Evolutionary conservation across 2,113 vertebrate species (phyloP), one percentile per base, ranked within the genome.

Genomic region (Nannobrachium achirus): DNA sequence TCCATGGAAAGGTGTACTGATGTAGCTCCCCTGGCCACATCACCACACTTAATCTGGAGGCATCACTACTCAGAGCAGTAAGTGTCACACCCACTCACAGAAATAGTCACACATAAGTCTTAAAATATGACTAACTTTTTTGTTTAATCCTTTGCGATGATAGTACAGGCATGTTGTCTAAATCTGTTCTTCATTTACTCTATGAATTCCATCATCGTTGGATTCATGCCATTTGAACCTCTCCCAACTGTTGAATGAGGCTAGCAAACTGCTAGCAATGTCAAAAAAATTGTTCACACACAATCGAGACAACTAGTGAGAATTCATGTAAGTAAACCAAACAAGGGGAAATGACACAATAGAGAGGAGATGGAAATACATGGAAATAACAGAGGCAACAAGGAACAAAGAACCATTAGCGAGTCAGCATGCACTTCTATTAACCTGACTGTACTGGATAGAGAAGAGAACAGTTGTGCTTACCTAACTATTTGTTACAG

Each of bases 371-470:
- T 11, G 39, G 55, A 20, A 18, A 20, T 19, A 42, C 10, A 33
- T 33, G 25, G 25, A 64, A 68, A 59, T 55, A 56, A 18, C 38
- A 45, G 25, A 33, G 25, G 25, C 13, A 38, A 50, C 53, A 49
- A 15, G 56, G 78, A 75, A 86, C 77, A 81, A 79, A 81, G 76
- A 71, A 8, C 10, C 0, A 20, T 61, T 66, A 45, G 42, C 51
- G 7, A 63, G 58, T 69, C 53, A 66, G 69, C 76, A 58, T 51
- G 56, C 59, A 15, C 14, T 10, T 16, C 50, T 44, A 14, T 4
- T 13, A 66, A 77, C 65, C 56, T 66, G 59, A 44, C 63, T 20
- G 50, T 46, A 19, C 53, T 46, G 61, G 39, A 50, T 1, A n/a
- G 42, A 66, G n/a, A 20, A n/a, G 16, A 63, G 48, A 55, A 58